A percentile compares a stretch with the other conserved stretches of the same genome.
These are phyloP conservation scores for Channa maculata DNA, from an alignment of 2,113 vertebrate genomes.

Conservation along the genomic window DNA sequence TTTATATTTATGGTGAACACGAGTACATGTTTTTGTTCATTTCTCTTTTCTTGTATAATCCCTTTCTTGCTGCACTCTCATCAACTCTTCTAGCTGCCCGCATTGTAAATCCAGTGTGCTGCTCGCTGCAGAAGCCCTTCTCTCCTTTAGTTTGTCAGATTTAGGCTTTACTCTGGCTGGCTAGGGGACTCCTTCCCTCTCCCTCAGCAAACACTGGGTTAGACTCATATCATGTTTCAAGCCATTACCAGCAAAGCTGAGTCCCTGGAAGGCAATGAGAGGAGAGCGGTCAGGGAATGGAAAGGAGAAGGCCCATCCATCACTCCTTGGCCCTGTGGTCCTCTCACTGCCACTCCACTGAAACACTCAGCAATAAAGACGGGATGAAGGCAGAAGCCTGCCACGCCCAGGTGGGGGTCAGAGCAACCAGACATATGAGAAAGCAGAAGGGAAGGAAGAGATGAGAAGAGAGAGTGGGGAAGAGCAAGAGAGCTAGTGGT, in stretches of 20 bases:
- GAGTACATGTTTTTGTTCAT: not conserved
- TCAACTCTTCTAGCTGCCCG: not conserved
- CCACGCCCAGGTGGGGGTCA: constrained; percentile 56
- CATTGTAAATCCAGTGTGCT: constrained; percentile 46
- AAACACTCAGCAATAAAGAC: constrained; percentile 34
- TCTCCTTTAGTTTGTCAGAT: constrained; percentile 55
- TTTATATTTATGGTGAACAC: too few species aligned
- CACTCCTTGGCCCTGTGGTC: constrained; percentile 53
- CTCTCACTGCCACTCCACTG: constrained; percentile 34
- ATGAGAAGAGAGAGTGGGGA: not conserved
- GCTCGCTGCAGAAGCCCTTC: constrained; percentile 23
- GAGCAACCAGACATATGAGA: constrained; percentile 2
- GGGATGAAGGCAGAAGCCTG: constrained; percentile 26
- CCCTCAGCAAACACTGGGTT: constrained; percentile 66
- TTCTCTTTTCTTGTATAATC: not conserved
- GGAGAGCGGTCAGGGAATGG: constrained; percentile 49
- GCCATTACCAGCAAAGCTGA: constrained; percentile 77
- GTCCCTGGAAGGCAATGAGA: constrained; percentile 63
- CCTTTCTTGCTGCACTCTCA: not conserved
- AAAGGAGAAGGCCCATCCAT: constrained; percentile 71
- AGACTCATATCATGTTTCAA: constrained; percentile 78
- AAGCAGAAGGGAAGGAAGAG: constrained; percentile 1
- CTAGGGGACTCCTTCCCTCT: constrained; percentile 49
- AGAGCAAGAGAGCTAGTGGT: constrained; percentile 2
- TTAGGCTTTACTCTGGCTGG: constrained; percentile 30